phyloP scores from a whole-genome alignment of 2,888 invertebrate species.

The Onchidella celtica region DNA sequence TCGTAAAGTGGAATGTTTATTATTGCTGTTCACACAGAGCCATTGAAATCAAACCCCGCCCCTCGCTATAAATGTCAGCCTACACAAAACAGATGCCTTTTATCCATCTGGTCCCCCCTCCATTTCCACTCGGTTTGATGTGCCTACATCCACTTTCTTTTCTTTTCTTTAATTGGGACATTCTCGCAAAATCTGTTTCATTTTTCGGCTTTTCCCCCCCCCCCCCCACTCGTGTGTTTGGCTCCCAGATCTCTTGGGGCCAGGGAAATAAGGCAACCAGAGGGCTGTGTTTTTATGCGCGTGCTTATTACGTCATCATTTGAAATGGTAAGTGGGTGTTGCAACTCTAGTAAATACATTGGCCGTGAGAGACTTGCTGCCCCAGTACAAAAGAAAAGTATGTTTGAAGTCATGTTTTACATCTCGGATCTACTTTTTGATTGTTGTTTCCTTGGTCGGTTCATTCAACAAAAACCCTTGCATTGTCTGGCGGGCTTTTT shows the following conservation, averaged over 20 bases:
- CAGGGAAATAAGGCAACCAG: neutral
- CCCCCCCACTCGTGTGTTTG: neutral
- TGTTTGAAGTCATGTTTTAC: too few species aligned
- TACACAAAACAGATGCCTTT: conserved; percentile 32
- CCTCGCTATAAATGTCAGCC: conserved; percentile 33
- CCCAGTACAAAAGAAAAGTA: too few species aligned
- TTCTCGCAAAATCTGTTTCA: neutral
- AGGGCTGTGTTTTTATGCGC: neutral
- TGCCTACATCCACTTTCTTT: conserved; percentile 5
- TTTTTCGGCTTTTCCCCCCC: neutral
- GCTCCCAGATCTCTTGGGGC: neutral
- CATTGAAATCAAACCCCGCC: conserved; percentile 24
- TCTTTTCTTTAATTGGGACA: conserved; percentile 12
- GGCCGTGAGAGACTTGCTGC: too few species aligned
- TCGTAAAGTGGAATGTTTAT: conserved; percentile 26
- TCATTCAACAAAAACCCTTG: too few species aligned
- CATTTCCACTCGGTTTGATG: conserved; percentile 31
- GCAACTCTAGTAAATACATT: neutral
- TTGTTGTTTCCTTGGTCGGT: too few species aligned
- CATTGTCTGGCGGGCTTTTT: too few species aligned
- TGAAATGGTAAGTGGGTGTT: neutral
- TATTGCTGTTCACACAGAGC: neutral
- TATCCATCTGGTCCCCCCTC: neutral
- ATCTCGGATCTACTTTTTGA: too few species aligned
- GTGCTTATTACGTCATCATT: conserved; percentile 11